Base-by-base conservation (phyloP, 1,140 invertebrate species). In the Dolichoris vasculosae region DNA sequence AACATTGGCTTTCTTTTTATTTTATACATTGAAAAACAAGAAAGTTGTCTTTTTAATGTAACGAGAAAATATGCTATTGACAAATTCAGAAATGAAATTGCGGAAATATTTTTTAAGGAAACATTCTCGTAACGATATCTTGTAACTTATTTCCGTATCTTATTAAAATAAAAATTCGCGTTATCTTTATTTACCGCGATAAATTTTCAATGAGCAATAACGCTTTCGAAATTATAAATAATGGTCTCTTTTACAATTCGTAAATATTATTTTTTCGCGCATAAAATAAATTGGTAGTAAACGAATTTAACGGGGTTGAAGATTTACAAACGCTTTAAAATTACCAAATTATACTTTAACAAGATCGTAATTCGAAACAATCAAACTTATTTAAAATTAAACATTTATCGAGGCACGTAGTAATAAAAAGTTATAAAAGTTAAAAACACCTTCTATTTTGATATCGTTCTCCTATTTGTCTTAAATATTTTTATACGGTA, bases 1-100 rank as follows among this genome's bases (percentile, higher is more conserved):
- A 17, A 40, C 40, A 23, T 71, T 30, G 38, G 4, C 23, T 1
- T 71, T 17, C 15, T 32, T n/a, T n/a, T 20, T 30, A 64, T 15
- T 64, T 17, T 32, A 17, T 40, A 23, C 32, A 23, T 71, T 71
- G 2, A 40, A 71, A 43, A 38, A 69, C 38, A 26, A 7, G 0
- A 2, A n/a, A 73, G 13, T 23, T 43, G 20, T 40, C 3, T n/a
- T n/a, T 73, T 1, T 43, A 43, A 26, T 2, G 4, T 23, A 7
- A 43, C 8, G 26, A 43, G 17, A 17, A 23, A 43, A 43, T 73
- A 17, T 23, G n/a, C n/a, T 43, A 23, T 43, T n/a, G 38, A 17
- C 69, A 73, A 73, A 73, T n/a, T 73, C 69, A 43, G 38, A 38
- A 43, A 73, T 73, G 20, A 73, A 73, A 73, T 26, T 73, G 38